Base-by-base conservation (phyloP, 2,113 vertebrate species). In the Hippocampus guttulatus region DNA sequence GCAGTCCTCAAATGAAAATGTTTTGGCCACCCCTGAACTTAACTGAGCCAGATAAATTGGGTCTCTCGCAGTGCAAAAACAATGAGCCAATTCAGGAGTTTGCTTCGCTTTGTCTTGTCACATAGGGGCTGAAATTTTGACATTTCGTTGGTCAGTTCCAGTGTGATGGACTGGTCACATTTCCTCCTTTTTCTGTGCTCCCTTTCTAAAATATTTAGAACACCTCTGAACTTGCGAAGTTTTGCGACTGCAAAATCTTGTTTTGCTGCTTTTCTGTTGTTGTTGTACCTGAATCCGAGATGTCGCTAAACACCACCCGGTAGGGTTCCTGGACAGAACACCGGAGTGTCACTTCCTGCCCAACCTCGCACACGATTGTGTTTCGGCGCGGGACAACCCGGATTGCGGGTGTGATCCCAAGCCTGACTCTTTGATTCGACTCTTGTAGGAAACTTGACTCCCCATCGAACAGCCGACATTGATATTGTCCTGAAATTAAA, bases 261-360 rank as follows among this genome's bases (percentile, higher is more conserved):
- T 20, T 18, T 62, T 20, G 14, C 4, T 18, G 30, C 15, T 16
- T 63, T 63, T 38, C 27, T 63, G 61, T 38, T 33, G 8, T 55
- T 11, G 72, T 84, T 27, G 25, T 27, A 87, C 86, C 84, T 75
- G 47, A 2, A 7, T 0, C 0, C 43, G 40, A 0, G 3, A 3
- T 0, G 1, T 0, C 5, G 1, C 0, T 3, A 67, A 84, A 73
- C 58, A 16, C 0, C 18, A 83, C 75, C 1, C 2, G 0, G 51
- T 77, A 82, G 8, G 66, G 57, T 0, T 0, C 3, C 45, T 30
- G 69, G 30, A 82, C 82, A 18, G 21, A 69, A 57, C 87, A 88
- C 0, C 0, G 0, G n/a, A 86, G 9, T 8, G 0, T 0, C 38
- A 76, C 66, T 5, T 0, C 0, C 0, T 1, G 27, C n/a, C 0